These are phyloP conservation scores for Sander lucioperca DNA, from an alignment of 2,113 vertebrate species.

Conservation along the genomic window DNA sequence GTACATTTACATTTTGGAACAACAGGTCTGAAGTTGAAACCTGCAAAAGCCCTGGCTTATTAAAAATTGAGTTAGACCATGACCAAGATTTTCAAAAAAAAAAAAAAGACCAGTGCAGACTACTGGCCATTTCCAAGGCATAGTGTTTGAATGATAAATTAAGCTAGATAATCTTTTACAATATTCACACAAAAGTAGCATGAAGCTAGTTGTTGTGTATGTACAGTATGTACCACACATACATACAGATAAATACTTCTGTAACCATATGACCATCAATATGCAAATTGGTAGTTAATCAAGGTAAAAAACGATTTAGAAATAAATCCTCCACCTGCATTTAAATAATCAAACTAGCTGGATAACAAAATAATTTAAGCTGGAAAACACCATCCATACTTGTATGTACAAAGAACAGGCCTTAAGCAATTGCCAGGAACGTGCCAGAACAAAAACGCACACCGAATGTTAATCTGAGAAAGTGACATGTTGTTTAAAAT, in stretches of 20 bases:
- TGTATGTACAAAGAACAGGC: constrained; percentile 15
- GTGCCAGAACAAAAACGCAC: constrained; percentile 7
- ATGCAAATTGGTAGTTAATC: not conserved
- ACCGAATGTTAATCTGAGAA: not conserved
- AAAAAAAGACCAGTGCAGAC: not conserved
- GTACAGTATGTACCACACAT: not conserved
- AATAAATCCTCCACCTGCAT: not conserved
- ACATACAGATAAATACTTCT: constrained; percentile 16
- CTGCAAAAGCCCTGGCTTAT: not conserved
- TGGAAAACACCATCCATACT: not conserved
- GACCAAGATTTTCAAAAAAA: not conserved
- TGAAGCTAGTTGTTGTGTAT: not conserved
- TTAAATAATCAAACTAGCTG: constrained; percentile 31
- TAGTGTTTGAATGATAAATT: constrained; percentile 18
- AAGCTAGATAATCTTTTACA: not conserved
- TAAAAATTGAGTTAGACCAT: not conserved
- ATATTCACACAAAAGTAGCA: not conserved
- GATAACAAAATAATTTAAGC: not conserved
- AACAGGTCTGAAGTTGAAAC: not conserved
- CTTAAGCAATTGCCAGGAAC: not conserved
- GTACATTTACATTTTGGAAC: not conserved
- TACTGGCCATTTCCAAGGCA: not conserved
- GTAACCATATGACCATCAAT: constrained; percentile 5
- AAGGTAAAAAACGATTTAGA: not conserved
- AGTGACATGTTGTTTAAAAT: constrained; percentile 28